These are phyloP conservation scores for Torymus texanus DNA, from an alignment of 2,888 invertebrate species.

Conservation along the genomic window DNA sequence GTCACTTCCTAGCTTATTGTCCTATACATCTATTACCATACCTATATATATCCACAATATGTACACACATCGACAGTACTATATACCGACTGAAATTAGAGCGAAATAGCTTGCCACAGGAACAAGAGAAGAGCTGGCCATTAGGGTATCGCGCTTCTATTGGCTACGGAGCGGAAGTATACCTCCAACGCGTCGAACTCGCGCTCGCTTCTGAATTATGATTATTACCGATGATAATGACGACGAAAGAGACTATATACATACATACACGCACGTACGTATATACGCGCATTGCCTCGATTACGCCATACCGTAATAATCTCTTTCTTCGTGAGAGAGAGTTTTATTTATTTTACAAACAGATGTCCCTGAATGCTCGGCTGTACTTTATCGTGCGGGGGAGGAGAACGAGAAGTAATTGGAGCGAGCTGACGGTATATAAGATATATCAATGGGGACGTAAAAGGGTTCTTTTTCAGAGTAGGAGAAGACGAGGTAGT, in stretches of 20 bases:
- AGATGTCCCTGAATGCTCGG: constrained; percentile 51
- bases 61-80: background rate
- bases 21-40: no score
- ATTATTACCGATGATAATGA: constrained; percentile 57
- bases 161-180: constrained; percentile 23
- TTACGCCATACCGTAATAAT: constrained; percentile 2
- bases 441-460: no score
- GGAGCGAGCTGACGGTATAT: background rate
- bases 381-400: constrained; percentile 44
- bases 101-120: no score
- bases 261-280: no score
- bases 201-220: constrained; percentile 48
- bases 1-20: no score
- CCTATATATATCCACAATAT: no score
- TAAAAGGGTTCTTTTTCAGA: no score
- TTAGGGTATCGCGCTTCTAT: constrained; percentile 21
- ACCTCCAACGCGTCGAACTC: background rate
- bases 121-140: constrained; percentile 18
- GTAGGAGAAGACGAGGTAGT: no score
- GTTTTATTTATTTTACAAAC: constrained; percentile 42
- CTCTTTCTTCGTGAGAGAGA: constrained; percentile 15
- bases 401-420: background rate
- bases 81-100: background rate
- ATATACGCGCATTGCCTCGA: no score
- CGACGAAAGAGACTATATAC: constrained; percentile 24